Evolutionary conservation across 2,113 vertebrate species (phyloP).

Genomic region (Labrus mixtus): DNA sequence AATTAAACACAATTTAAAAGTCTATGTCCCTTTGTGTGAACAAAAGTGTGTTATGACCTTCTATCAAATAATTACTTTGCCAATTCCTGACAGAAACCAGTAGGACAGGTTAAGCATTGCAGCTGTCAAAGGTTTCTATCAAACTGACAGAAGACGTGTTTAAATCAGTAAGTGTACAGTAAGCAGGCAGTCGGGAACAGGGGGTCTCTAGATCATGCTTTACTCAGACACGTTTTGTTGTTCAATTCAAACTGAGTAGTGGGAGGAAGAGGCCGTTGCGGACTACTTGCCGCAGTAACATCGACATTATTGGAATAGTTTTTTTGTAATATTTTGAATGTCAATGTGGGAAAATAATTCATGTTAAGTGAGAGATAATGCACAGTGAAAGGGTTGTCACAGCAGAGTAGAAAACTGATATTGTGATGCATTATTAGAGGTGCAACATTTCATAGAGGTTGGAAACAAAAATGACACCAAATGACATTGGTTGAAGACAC

Average conservation of each 20-base stretch:
- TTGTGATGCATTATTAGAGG: no score
- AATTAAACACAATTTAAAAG: slow-evolving; percentile 60
- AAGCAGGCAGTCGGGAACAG: no score
- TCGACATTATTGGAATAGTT: neutral
- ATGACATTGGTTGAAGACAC: no score
- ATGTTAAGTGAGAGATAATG: no score
- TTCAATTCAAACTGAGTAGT: slow-evolving; percentile 3
- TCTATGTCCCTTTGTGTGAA: slow-evolving; percentile 52
- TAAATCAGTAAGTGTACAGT: neutral
- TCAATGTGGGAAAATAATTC: no score
- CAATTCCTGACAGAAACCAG: slow-evolving; percentile 32
- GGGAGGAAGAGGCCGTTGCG: slow-evolving; percentile 13
- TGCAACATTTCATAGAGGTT: no score
- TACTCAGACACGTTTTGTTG: slow-evolving; percentile 2
- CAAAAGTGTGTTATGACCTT: slow-evolving; percentile 47
- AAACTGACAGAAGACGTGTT: neutral
- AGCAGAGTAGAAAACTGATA: no score
- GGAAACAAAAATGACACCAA: no score
- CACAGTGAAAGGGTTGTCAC: no score
- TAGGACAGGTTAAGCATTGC: slow-evolving; percentile 7
- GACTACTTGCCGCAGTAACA: slow-evolving; percentile 29
- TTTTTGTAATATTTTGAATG: no score
- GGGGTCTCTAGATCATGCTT: no score
- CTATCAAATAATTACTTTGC: slow-evolving; percentile 51
- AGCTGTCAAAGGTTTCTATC: slow-evolving; percentile 15